Evolutionary conservation across 2,797 vertebrate genomes (phyloP), one percentile per base, ranked within the genome.

Genomic region (Epinephelus malabaricus): DNA sequence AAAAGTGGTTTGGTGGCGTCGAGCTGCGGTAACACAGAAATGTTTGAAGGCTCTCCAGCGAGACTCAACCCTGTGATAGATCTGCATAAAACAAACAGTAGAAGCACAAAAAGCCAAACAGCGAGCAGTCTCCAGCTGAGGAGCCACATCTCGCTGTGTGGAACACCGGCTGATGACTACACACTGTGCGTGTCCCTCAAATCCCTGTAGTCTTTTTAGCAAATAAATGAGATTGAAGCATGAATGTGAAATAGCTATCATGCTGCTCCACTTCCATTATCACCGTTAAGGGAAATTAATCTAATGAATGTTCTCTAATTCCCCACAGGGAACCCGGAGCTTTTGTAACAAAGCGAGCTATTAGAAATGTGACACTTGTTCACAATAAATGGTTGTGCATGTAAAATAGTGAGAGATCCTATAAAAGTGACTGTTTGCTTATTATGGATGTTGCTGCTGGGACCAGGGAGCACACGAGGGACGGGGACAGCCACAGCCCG

Each of bases 271-370:
- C 86, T 88, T 90, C 87, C 89, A 92, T 93, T 91, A 91, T 91
- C 90, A 83, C 84, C 46, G 79, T 86, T 90, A 64, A 89, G 86
- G 90, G 66, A 91, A 94, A 94, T 92, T 82, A 89, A 93, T 93
- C 88, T 89, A 90, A 94, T 93, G 88, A 92, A 94, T 78, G 87
- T 90, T 89, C 87, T 85, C 78, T 83, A 88, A 92, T 91, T 90
- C 89, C 87, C 91, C 56, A 60, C 85, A 61, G 89, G 86, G 85
- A 87, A 51, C 61, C 65, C 54, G 1, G 56, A 66, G 81, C 80
- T 80, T 81, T 81, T 64, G 69, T 78, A 85, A 83, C 83, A 60
- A 83, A 86, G 88, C 60, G 27, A 64, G 72, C 50, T 30, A 83
- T 91, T 90, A 79, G 69, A 73, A 74, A 90, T 75, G 67, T 86